Base-by-base conservation (phyloP, 2,797 vertebrate genomes). In the Anableps anableps region DNA sequence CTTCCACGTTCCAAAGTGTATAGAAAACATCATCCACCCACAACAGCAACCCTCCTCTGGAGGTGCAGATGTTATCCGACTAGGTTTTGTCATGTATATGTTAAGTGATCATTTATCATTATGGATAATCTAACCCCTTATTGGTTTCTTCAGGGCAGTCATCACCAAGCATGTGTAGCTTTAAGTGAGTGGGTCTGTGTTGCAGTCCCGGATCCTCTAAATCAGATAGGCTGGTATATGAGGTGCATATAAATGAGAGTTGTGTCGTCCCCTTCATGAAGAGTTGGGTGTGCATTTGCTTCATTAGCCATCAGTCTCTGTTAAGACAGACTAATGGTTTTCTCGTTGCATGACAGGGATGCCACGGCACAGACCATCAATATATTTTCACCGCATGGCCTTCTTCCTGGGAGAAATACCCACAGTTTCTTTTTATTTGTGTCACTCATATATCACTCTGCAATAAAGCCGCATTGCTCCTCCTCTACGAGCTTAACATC, bases 181-280 rank as follows among this genome's bases (percentile, higher is more conserved):
- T 79, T 88, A 83, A 76, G 86, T 77, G 81, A 77, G 41, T 80
- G 34, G 79, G 81, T 86, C 87, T 82, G 82, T 82, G 85, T 85
- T 89, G 85, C 93, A 85, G 88, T 78, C 83, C 83, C 80, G 71
- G 85, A 89, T 71, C 79, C 92, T 91, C 92, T 89, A 89, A 92
- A 95, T 94, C 90, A 93, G 89, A 92, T 83, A 86, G 58, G 88
- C 86, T 85, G 83, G 29, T 87, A 77, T 93, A 91, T 86, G 88
- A 90, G 90, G 80, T 51, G 93, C 91, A 94, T 94, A 91, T 90
- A 88, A 94, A 95, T 95, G 90, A 95, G 93, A 87, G 87, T 88
- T 82, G 91, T 88, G 89, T 88, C 87, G 86, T 84, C 83, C 77
- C 84, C 14, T 36, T 81, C 86, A 80, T 74, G 77, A 91, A 91